A percentile compares a stretch with the other conserved stretches of the same genome.
Conservation (phyloP, 2,888 invertebrate genomes). For the Linyphia triangularis region DNA sequence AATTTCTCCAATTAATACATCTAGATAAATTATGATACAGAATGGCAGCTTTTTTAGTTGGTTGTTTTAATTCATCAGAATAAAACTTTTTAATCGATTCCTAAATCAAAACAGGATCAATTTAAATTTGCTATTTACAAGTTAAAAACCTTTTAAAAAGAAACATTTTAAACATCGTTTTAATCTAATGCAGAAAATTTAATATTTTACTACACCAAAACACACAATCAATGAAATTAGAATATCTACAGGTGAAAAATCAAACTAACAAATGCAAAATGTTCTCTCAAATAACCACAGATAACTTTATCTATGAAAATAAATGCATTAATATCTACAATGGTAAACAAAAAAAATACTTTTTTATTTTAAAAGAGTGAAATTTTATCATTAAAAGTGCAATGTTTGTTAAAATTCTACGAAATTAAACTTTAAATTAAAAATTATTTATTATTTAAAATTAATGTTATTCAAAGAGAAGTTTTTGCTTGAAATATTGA, state of each 20-base stretch:
- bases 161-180: neutral
- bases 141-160: neutral
- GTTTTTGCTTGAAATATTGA: no score
- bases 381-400: no score
- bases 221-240: neutral
- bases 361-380: no score
- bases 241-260: neutral
- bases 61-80: neutral
- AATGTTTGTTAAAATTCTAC: no score
- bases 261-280: neutral
- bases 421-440: no score
- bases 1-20: conserved; percentile 1
- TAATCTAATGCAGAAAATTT: neutral
- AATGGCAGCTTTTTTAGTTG: neutral
- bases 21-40: neutral
- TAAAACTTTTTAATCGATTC: neutral
- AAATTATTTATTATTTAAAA: no score
- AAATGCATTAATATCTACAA: no score
- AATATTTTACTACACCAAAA: neutral
- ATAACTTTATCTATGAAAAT: neutral
- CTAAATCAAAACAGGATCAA: neutral
- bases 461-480: no score
- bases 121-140: neutral
- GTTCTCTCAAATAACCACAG: neutral
- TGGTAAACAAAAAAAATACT: no score